Base-by-base conservation (phyloP, 2,113 vertebrate species). In the Nibea coibor region DNA sequence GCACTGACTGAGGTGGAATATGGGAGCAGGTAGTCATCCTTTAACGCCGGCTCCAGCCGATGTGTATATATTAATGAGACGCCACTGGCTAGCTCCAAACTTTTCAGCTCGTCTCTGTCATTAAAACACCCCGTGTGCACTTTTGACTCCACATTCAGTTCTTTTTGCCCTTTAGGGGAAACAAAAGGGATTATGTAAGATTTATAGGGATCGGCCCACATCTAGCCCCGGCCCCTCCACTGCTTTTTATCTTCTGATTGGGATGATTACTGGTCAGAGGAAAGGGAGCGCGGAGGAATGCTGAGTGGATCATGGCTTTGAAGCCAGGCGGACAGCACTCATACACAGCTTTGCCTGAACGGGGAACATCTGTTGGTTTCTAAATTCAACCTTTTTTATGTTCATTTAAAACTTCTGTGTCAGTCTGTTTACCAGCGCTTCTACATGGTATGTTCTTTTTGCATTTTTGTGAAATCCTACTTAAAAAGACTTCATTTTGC, bases 111-210 rank as follows among this genome's bases (percentile, higher is more conserved):
- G 11, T 85, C 79, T 61, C 77, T 57, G 87, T 93, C 91, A 93
- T 94, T 92, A 92, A 84, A 85, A 62, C 78, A 77, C n/a, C 72
- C 84, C 50, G 64, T 58, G 47, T 90, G 87, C 90, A 93, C 94
- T 93, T 92, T 89, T 91, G 81, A 93, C 93, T 93, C 86, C 65
- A 79, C 56, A 79, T 87, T 85, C 65, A 79, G 78, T 85, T 90
- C 82, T 82, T 88, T 87, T 90, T 92, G 82, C 77, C 88, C 89
- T 83, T 80, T 64, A 78, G 75, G 86, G 35, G 92, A 87, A 94
- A 94, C 89, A 93, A 94, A 83, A 90, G 77, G 87, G 91, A 95
- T 96, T 95, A 96, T 90, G 91, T 81, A 91, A 91, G 89, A 86
- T 97, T 97, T 96, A 83, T 85, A 92, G 39, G 84, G 88, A 93